phyloP scores from a whole-genome alignment of 2,797 vertebrate species.

The Taeniopygia guttata region DNA sequence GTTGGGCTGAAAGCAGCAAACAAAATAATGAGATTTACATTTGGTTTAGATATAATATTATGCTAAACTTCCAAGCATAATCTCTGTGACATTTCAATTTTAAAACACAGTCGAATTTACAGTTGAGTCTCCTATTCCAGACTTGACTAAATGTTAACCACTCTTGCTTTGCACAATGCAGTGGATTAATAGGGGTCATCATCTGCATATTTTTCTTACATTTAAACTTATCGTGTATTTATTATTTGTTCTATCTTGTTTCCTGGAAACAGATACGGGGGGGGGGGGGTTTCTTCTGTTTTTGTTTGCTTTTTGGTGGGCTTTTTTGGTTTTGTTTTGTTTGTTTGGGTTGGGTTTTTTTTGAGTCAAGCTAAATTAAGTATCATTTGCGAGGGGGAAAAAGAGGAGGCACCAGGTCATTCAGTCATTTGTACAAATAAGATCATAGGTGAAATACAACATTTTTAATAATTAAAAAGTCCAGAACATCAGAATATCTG shows the following conservation, averaged over 20 bases:
- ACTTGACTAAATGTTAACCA: background rate
- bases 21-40: background rate
- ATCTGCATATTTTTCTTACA: background rate
- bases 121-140: background rate
- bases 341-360: background rate
- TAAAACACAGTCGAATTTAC: background rate
- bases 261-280: background rate
- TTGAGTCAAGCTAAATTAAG: background rate
- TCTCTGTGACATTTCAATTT: background rate
- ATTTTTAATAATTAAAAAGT: background rate
- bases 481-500: background rate
- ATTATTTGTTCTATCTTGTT: background rate
- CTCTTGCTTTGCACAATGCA: background rate
- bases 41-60: background rate
- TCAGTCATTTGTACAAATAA: background rate
- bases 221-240: background rate
- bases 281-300: fast-evolving
- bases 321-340: background rate
- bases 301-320: background rate
- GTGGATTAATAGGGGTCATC: background rate
- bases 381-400: background rate
- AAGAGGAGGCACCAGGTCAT: background rate
- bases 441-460: background rate
- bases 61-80: background rate
- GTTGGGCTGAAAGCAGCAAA: background rate